Evolutionary conservation across 2,888 invertebrate genomes (phyloP), one percentile per base, ranked within the genome.

Genomic region (Leistus spinibarbis): DNA sequence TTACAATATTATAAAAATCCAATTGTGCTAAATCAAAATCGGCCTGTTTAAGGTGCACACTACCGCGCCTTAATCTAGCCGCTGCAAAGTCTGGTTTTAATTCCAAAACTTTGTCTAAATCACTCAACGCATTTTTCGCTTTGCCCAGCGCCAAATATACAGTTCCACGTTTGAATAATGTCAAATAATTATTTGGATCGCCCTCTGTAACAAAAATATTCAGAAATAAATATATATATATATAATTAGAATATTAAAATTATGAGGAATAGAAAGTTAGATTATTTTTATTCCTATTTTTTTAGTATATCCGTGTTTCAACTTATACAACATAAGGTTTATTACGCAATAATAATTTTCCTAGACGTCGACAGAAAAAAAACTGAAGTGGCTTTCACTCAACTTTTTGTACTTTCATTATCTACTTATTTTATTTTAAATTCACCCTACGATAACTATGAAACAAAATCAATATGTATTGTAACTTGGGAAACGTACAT

Each of bases 101-200:
- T 83, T 97, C 94, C 78, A 99, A 87, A 24, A 98, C 98, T 86
- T 91, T 92, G 80, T 95, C 94, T 80, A 99, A 92, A 87, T 99
- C 99, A 81, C 94, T 92, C 53, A 99, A 88, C 0, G 99, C 99
- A 83, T 97, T 94, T 84, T 96, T 96, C 0, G 98, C 94, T 88
- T 97, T 98, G 65, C 98, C 98, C 80, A 99, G 88, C 7, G 98
- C 99, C 83, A 99, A 90, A 86, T 96, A 98, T 0, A 98, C 97
- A 0, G 98, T 98, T 62, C 97, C 99, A 80, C 99, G 89, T 85
- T 97, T 95, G 85, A 96, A 99, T 84, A 96, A 95, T 69, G 97
- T 97, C 85, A 99, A 90, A 86, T 98, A 99, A 87, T 99, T 98
- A 79, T 89, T 90, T 54, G 98, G 96, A 86, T 99, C 99, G 13